Evolutionary conservation across 2,888 invertebrate genomes (phyloP).

Genomic region (Apodemia zela): DNA sequence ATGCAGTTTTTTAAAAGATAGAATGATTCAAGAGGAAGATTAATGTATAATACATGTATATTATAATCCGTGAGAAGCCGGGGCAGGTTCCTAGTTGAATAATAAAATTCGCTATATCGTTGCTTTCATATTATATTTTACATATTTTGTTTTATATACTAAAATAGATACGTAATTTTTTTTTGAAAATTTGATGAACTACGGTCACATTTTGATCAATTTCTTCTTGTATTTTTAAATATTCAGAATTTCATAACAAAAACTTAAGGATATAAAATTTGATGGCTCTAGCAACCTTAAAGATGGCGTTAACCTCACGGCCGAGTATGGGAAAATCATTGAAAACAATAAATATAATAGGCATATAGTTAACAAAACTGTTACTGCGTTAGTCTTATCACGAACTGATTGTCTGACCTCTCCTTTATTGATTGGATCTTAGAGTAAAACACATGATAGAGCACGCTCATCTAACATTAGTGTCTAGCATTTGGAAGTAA

Average conservation of each 20-base stretch:
- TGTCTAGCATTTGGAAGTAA: too few species aligned
- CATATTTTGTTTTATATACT: too few species aligned
- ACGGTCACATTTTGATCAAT: not conserved
- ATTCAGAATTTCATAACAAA: not conserved
- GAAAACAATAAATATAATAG: conserved; percentile 5
- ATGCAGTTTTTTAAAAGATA: too few species aligned
- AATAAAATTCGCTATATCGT: too few species aligned
- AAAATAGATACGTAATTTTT: too few species aligned
- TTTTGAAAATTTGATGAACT: too few species aligned
- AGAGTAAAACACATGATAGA: not conserved
- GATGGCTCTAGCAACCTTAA: conserved; percentile 1
- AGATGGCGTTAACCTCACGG: conserved; percentile 4
- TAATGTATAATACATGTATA: too few species aligned
- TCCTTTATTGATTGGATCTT: conserved; percentile 54
- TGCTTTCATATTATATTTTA: too few species aligned
- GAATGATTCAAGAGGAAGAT: too few species aligned
- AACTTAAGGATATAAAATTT: not conserved
- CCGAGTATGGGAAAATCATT: conserved; percentile 8
- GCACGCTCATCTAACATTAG: not conserved
- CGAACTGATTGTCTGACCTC: conserved; percentile 42
- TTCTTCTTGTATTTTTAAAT: not conserved
- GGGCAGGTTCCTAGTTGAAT: too few species aligned
- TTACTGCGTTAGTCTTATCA: conserved; percentile 29
- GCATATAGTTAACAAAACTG: not conserved
- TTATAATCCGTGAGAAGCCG: too few species aligned